Evolutionary conservation across 2,888 invertebrate species (phyloP), one percentile per base, ranked within the genome.

Genomic region (Aethes cnicana): DNA sequence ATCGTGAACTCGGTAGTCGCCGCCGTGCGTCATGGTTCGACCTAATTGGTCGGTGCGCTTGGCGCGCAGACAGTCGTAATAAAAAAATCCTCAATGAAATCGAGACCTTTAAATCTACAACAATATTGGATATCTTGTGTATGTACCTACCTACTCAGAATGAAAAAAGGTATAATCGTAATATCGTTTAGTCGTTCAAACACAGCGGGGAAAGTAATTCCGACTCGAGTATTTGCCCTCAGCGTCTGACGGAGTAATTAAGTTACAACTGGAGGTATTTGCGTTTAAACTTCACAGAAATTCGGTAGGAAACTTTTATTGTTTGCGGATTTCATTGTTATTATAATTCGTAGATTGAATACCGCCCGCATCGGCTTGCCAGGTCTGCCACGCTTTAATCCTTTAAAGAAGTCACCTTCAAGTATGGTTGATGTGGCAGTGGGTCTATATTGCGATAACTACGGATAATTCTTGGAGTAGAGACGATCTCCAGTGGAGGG

Each of bases 311-410:
- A 46, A 46, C 46, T 47, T 39, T 48, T 42, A 41, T 42, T 48
- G 48, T 48, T 48, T 48, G 41, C 41, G 33, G 41, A 48, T 48
- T 48, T 35, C 41, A 48, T 48, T 48, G 48, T 48, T 48, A 48
- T 48, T 48, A n/a, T 48, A 42, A 48, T 41, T 20, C 9, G n/a
- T 9, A 32, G 12, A 33, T 42, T 48, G 26, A 41, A 33, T 37
- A 17, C 21, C 30, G 25, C 16, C 20, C 17, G 32, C 41, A 48
- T 25, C 12, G 30, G 17, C 8, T 3, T 7, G 23, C 23, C n/a
- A 12, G n/a, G 28, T 9, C 17, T 23, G 26, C 26, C 4, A 3
- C 7, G 9, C n/a, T n/a, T n/a, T n/a, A n/a, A n/a, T n/a, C n/a
- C n/a, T n/a, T n/a, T n/a, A n/a, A n/a, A n/a, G n/a, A n/a, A n/a